These are phyloP conservation scores for Drosophila sechellia DNA, from an alignment of 1,140 invertebrate species.

Conservation along the genomic window DNA sequence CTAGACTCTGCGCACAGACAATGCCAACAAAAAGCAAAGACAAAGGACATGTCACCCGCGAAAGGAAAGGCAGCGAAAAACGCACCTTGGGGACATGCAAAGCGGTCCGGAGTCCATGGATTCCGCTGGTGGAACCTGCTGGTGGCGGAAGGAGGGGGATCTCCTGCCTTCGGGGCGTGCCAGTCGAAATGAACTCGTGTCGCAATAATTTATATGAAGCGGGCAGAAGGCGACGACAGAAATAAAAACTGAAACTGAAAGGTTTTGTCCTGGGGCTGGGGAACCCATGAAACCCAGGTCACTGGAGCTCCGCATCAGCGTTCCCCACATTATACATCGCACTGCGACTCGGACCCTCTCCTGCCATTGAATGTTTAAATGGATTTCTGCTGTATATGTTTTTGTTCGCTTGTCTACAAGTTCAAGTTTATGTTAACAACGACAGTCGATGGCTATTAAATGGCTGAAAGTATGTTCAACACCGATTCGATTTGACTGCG, in stretches of 20 bases:
- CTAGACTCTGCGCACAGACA: conserved; percentile 68
- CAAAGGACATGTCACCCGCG: not conserved
- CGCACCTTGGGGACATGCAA: conserved; percentile 63
- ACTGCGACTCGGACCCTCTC: not conserved
- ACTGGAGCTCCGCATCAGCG: not conserved
- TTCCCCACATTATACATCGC: not conserved
- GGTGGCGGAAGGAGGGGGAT: conserved; percentile 18
- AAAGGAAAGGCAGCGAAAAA: conserved; percentile 15
- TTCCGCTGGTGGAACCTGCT: conserved; percentile 57
- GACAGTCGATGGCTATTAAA: conserved; percentile 77
- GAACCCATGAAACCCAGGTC: not conserved
- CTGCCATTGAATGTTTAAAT: conserved; percentile 51
- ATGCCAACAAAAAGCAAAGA: conserved; percentile 45
- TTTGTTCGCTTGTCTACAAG: conserved; percentile 69
- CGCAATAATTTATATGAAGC: conserved; percentile 73
- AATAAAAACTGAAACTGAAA: conserved; percentile 55
- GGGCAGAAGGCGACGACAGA: conserved; percentile 51
- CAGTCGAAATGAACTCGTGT: conserved; percentile 66
- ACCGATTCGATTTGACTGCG: conserved; percentile 12
- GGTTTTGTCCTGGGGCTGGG: conserved; percentile 12
- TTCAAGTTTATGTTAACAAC: conserved; percentile 75
- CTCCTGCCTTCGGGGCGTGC: conserved; percentile 42
- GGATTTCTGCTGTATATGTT: conserved; percentile 73
- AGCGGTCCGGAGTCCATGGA: conserved; percentile 30
- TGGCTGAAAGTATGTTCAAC: conserved; percentile 63